Conservation (phyloP, 2,113 vertebrate genomes). For the Gymnocephalus cernua region DNA sequence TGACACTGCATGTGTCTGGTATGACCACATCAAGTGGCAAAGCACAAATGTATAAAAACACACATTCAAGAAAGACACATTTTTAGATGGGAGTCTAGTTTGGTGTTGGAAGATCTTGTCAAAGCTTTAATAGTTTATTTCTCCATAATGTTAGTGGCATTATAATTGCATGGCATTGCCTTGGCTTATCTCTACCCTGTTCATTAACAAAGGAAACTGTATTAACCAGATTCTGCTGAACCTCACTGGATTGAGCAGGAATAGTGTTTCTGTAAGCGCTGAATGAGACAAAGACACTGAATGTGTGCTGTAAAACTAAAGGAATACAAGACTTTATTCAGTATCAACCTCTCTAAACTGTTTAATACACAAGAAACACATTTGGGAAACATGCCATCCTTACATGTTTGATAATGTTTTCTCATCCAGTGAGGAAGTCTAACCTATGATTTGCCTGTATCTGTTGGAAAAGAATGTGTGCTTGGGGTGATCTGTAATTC, state of each 20-base stretch:
- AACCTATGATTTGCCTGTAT: background rate
- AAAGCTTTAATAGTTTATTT: background rate
- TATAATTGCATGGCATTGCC: conserved; percentile 21
- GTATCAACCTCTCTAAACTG: background rate
- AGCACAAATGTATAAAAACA: background rate
- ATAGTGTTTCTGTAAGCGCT: background rate
- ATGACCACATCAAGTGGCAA: background rate
- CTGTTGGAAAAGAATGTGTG: background rate
- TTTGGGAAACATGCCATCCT: background rate
- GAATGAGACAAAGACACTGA: background rate
- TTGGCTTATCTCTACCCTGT: background rate
- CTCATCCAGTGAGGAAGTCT: conserved; percentile 32
- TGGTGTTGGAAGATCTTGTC: background rate
- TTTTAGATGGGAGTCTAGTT: background rate
- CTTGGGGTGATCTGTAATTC: background rate
- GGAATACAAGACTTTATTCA: background rate
- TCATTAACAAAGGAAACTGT: conserved; percentile 9
- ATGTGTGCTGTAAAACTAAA: background rate
- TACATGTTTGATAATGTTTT: background rate
- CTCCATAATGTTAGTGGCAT: background rate
- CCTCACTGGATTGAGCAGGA: conserved; percentile 38
- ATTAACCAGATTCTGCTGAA: conserved; percentile 28
- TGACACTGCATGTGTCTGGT: background rate
- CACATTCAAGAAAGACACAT: background rate
- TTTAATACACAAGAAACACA: background rate